Base-by-base conservation (phyloP, 2,797 vertebrate species). In the Astyanax mexicanus region DNA sequence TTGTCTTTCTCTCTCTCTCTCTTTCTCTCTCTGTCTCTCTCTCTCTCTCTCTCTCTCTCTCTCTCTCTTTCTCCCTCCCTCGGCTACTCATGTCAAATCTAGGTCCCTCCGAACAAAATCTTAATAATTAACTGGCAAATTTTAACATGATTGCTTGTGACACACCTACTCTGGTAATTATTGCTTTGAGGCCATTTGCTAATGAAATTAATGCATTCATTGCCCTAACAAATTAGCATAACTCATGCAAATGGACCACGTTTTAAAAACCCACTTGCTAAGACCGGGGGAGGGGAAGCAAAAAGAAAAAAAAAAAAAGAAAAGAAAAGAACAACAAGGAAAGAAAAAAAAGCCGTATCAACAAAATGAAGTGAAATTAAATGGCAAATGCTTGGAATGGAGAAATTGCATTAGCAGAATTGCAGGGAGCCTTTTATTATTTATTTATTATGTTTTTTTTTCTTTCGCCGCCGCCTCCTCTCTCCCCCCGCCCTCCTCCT, bases 101-200 rank as follows among this genome's bases (percentile, higher is more conserved):
- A 86, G 93, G 95, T 92, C 93, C 93, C 93, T 94, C 90, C 88
- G 90, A 96, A 97, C 94, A 95, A 98, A 99, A 98, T 98, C 95
- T 98, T 96, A 95, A 95, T 98, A 98, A 99, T 99, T 96, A 99
- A 98, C 96, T 95, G 94, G 96, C 95, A 96, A 95, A 96, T 95
- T 94, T 95, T 95, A 96, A 97, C 96, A 96, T 98, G 96, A 98
- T 99, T 91, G 80, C 92, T 97, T 97, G 93, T 98, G 97, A 98
- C 97, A 98, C 97, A 98, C 98, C 98, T 98, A 98, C 97, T 96
- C 96, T 97, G 95, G 94, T 99, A 98, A 98, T 99, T 98, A 98
- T 94, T 96, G 98, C 97, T 99, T 96, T 97, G 94, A 98, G 97
- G 98, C 95, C 95, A 97, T 96, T 96, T 96, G 95, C 96, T 98